Evolutionary conservation across 2,113 vertebrate species (phyloP), one percentile per base, ranked within the genome.

Genomic region (Chaetura pelagica): DNA sequence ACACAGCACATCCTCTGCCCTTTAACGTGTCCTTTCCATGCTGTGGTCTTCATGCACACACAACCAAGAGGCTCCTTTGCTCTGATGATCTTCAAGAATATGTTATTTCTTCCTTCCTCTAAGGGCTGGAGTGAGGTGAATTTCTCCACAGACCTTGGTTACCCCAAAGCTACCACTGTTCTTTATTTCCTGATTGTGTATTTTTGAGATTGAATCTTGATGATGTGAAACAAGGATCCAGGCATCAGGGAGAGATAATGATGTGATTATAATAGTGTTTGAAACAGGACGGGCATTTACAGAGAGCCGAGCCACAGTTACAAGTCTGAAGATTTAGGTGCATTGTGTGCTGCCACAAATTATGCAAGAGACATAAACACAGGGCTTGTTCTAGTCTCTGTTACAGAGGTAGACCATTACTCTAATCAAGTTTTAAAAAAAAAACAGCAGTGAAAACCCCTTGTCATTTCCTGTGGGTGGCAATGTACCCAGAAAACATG

Each of bases 401-500:
- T 54, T 86, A 80, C 6, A 57, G 80, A 83, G 35, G 42, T 80
- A 51, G 14, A 86, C 26, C 16, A 24, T 51, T n/a, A 74, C 69
- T 86, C 51, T 84, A 69, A 77, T 16, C 9, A 77, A 62, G 48
- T 85, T 67, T n/a, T 2, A 24, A 49, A 49, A 34, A 24, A 49
- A 49, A 74, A 67, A 10, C 17, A 71, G 62, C 51, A 81, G 84
- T 10, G 78, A 75, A 90, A 93, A 75, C 2, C 0, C 15, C 54
- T 67, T 81, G 29, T n/a, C 2, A 6, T 84, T 83, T 96, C 63
- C 32, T 66, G 79, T 52, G 67, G 52, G 75, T 1, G 7, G 61
- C n/a, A 89, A 82, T 18, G 40, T 72, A 83, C 73, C 40, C 58
- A 92, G 88, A 93, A 95, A 94, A 96, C 78, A 84, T 38, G 93